Conservation (phyloP, 2,113 vertebrate genomes). For the Willisornis vidua region DNA sequence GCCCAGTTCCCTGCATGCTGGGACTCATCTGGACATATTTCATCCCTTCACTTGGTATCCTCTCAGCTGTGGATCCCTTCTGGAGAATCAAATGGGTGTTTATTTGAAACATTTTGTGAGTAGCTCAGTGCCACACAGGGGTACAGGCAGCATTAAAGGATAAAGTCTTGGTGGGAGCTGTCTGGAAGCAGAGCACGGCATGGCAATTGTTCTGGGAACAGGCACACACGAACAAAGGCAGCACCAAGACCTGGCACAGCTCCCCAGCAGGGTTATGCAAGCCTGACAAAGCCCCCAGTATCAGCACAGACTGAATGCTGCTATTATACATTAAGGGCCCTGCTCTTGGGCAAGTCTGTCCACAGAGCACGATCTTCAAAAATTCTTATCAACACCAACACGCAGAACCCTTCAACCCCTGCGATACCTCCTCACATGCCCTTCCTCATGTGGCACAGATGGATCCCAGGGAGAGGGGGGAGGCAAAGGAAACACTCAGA, state of each 20-base stretch:
- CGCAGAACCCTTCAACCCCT: accelerated
- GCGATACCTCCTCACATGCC: background rate
- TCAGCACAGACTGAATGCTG: conserved; percentile 4
- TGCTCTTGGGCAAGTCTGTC: background rate
- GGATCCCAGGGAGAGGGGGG: background rate
- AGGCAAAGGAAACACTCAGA: background rate
- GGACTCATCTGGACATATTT: background rate
- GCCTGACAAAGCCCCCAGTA: conserved; percentile 15
- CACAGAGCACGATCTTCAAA: background rate
- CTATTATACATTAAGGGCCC: background rate
- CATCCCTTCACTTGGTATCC: background rate
- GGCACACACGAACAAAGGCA: background rate
- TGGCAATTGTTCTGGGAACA: background rate
- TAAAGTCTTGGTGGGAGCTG: background rate
- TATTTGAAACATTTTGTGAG: background rate
- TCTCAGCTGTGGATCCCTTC: background rate
- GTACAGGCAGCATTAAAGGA: background rate
- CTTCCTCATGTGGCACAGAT: accelerated
- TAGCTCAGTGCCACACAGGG: background rate
- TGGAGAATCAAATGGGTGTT: background rate
- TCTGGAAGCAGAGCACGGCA: background rate
- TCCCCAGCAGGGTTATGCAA: conserved; percentile 24
- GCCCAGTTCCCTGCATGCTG: background rate
- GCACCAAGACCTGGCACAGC: conserved; percentile 12
- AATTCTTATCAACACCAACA: background rate